Base-by-base conservation (phyloP, 1,140 invertebrate genomes). In the Procambarus clarkii region DNA sequence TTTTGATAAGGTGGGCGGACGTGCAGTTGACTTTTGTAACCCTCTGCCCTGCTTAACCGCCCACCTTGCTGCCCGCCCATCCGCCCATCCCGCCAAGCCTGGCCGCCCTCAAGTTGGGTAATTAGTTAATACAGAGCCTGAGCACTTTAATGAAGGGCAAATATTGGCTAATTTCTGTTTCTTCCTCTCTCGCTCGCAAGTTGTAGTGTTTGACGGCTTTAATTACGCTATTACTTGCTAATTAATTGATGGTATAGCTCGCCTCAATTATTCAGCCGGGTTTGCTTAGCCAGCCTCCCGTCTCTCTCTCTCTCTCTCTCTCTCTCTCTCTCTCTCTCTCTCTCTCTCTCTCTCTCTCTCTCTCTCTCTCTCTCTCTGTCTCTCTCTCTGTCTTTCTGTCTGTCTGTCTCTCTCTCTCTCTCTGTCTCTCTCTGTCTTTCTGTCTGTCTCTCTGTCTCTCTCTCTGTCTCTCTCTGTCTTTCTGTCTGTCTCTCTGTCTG, bases 121-220 rank as follows among this genome's bases (percentile, higher is more conserved):
- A 83, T 83, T 83, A 83, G 58, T 69, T 83, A 83, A 83, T 83
- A 83, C 81, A 83, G 34, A 34, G 81, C n/a, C 60, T 15, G 11
- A 13, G 50, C 81, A 69, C 81, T 83, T 64, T 83, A 83, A 83
- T 83, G 81, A 83, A 83, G 81, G 60, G 21, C 81, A 83, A 83
- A 83, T 83, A 83, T 83, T 83, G 60, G 81, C 81, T 83, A 83
- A 83, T 83, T 83, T 83, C 81, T 83, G 81, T 83, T 83, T 83
- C 81, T 83, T 83, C 8, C 81, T 83, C 81, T 83, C 58, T 34
- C 58, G 50, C 50, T 54, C 58, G 58, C 34, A 69, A 83, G 7
- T 83, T 83, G 81, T 83, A 83, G 81, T 83, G 81, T 83, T 83
- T 83, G 60, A 69, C 48, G 60, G 58, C 81, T 83, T 83, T 83